Percentiles rank a stretch among this genome's conserved stretches.
phyloP scores from a whole-genome alignment of 1,140 invertebrate species.

The Acromyrmex echinatior region DNA sequence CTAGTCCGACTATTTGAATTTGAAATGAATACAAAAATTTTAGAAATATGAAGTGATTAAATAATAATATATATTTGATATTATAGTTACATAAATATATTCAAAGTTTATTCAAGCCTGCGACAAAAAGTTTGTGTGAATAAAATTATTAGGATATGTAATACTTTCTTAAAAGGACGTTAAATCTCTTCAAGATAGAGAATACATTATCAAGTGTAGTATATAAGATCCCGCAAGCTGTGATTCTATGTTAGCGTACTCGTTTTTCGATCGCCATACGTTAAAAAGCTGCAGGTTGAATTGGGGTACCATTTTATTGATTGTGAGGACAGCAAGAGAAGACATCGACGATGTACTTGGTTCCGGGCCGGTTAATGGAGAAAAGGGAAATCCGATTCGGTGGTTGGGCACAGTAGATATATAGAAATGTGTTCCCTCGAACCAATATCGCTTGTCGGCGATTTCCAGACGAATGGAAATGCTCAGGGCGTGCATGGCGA shows the following conservation, averaged over 20 bases:
- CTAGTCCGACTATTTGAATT: not conserved
- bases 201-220: not conserved
- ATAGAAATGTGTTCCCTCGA: not conserved
- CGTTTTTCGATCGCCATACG: conserved; percentile 5
- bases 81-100: not conserved
- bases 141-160: not conserved
- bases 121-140: not conserved
- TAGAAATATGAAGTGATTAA: not conserved
- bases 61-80: not conserved
- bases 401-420: conserved; percentile 26
- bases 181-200: not conserved
- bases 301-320: conserved; percentile 28
- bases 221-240: not conserved
- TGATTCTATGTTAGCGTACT: not conserved
- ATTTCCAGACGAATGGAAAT: conserved; percentile 62
- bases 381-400: conserved; percentile 59
- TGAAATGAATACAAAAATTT: not conserved
- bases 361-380: conserved; percentile 48
- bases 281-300: not conserved
- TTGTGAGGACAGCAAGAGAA: conserved; percentile 36
- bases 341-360: not conserved
- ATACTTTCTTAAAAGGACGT: not conserved
- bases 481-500: conserved; percentile 16
- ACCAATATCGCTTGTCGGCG: conserved; percentile 63
- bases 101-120: not conserved